Evolutionary conservation across 2,113 vertebrate species (phyloP), one percentile per base, ranked within the genome.

Genomic region (Chlorodrepanis virens): DNA sequence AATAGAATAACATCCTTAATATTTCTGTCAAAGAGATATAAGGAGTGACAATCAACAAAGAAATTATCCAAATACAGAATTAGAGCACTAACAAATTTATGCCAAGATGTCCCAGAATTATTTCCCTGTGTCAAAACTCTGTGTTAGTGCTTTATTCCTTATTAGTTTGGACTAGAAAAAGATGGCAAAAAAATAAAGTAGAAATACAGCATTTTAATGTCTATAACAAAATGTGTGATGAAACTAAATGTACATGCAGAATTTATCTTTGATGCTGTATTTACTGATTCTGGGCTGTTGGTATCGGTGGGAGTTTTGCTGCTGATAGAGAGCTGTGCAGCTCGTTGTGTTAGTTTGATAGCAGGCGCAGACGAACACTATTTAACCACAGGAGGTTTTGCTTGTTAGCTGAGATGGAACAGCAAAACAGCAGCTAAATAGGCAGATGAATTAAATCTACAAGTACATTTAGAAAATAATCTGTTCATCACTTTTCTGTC

Each of bases 371-470:
- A 7, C 35, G 93, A 94, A 75, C 65, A 35, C 4, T 85, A 10
- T 78, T 95, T 92, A 93, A 85, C 74, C 81, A 89, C 71, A 91
- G 81, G 83, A 92, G 37, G 17, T 44, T 95, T 74, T 87, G 22
- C 45, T 86, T 94, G 42, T 95, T 96, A 86, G 57, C 53, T 69
- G 53, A 86, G 64, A 76, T 67, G 22, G 35, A 87, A 81, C 35
- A 95, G 37, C 49, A 93, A 44, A 49, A 60, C 13, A 80, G 69
- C 68, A 93, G 35, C 59, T 54, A 29, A 83, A 89, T 10, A 42
- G 1, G 21, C 54, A 63, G 12, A 57, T 20, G 4, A n/a, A 40
- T 14, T 24, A 83, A 72, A 17, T 37, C 12, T 78, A 75, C 1
- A 5, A 90, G 60, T 50, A 37, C 11, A 45, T 56, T 65, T 50